Base-by-base conservation (phyloP, 2,797 vertebrate species). In the Pangasius sanitwongsei region DNA sequence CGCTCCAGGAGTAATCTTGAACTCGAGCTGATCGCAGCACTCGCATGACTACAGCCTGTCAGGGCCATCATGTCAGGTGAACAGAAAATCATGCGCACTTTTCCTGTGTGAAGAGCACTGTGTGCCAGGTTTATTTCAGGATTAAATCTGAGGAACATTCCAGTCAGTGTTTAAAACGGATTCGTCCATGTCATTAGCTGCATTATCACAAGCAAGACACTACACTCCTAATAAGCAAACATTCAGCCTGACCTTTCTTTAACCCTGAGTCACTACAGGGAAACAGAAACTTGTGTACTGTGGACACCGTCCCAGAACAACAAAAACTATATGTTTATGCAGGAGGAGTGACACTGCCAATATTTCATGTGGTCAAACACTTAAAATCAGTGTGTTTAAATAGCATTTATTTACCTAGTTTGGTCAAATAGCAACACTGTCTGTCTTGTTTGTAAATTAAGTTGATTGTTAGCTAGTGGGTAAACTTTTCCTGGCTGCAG, bases 101-200 rank as follows among this genome's bases (percentile, higher is more conserved):
- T 67, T 78, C 12, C 13, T 50, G 50, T 65, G 86, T 78, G 12
- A 78, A 63, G 44, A 44, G 44, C 86, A 85, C 83, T 72, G 65
- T 70, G 83, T 57, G 83, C 67, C 50, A 37, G 67, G 1, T 70
- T 57, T 55, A 31, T 83, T 83, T 67, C 61, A 83, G 61, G 55
- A 83, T 83, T 83, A 85, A 85, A 70, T 72, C 25, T 57, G 34
- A 72, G 20, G 20, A 85, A 72, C 83, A 85, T 70, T 85, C 67
- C 83, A 85, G 65, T 25, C 13, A 23, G 50, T 85, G 67, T 82
- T 41, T 28, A 11, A 85, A 53, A 31, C 28, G 2, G 83, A 67
- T 20, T 69, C 5, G 37, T 83, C 57, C 11, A 25, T 1, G 12
- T 75, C 41, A n/a, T 77, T 86, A 50, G 37, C 5, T 4, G 16